Conservation (phyloP, 2,888 invertebrate genomes). For the Acleris cristana region DNA sequence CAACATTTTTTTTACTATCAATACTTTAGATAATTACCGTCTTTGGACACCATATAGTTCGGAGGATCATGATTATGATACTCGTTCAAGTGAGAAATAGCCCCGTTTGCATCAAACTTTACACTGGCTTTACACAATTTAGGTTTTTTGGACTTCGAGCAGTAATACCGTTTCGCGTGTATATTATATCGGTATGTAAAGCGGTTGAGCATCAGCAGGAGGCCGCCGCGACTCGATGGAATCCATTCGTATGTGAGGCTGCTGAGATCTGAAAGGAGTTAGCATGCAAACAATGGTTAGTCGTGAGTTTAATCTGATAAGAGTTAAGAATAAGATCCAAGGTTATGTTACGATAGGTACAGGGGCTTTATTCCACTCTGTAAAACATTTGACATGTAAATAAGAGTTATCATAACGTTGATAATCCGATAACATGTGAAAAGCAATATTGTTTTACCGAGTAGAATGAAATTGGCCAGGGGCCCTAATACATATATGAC, state of each 20-base stretch:
- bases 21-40: conserved; percentile 22
- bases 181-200: conserved; percentile 23
- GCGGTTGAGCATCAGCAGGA: conserved; percentile 8
- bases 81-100: conserved; percentile 7
- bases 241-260: conserved; percentile 11
- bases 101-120: conserved; percentile 7
- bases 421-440: no score
- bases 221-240: conserved; percentile 21
- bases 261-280: conserved; percentile 10
- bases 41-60: conserved; percentile 5
- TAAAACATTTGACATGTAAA: no score
- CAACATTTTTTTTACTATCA: neutral
- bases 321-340: no score
- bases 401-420: no score
- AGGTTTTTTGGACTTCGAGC: conserved; percentile 20
- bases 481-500: no score
- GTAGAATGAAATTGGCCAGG: no score
- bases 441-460: no score
- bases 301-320: neutral
- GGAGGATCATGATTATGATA: conserved; percentile 26
- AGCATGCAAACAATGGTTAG: neutral
- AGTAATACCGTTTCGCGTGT: conserved; percentile 26
- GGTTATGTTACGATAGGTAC: no score
- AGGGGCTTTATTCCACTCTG: no score
- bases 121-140: conserved; percentile 14